Base-by-base conservation (phyloP, 1,140 invertebrate species). In the Ruditapes philippinarum region DNA sequence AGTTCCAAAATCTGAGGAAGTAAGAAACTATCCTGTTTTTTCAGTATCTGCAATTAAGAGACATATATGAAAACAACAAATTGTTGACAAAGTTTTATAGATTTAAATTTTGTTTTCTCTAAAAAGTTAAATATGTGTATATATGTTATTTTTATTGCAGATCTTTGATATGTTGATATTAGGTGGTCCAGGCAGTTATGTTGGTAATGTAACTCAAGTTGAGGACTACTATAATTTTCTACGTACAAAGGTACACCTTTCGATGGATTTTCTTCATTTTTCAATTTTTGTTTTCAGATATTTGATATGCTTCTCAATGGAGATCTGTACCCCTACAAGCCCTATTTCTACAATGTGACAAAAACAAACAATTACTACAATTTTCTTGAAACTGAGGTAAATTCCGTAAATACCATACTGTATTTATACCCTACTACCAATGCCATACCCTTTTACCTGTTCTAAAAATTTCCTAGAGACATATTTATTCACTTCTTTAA, bases 311-410 rank as follows among this genome's bases (percentile, higher is more conserved):
- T 98, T 0, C 95, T 98, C 22, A 97, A 98, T 95, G 97, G 97
- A 0, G 98, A 98, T 94, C 89, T 97, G 25, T 97, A 96, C 36
- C 93, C 96, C 85, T 95, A 96, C 4, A 96, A 97, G 38, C 97
- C 97, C 0, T 96, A 95, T 22, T 98, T 98, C 92, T 97, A 96
- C 91, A 98, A 98, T 93, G 96, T 97, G 60, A 98, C 98, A 7
- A 98, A 98, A 0, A 97, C 97, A 81, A 96, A 96, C 60, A 97
- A 97, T 93, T 98, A 98, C 93, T 98, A 97, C 92, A 98, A 99
- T 94, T 98, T 97, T 92, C 94, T 98, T 0, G 95, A 97, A 12
- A 96, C 96, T 0, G 95, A 96, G 82, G 94, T 95, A 92, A 89
- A 62, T 88, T 36, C 1, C n/a, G n/a, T n/a, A n/a, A n/a, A n/a